Base-by-base conservation (phyloP, 2,113 vertebrate genomes). In the Caloenas nicobarica region DNA sequence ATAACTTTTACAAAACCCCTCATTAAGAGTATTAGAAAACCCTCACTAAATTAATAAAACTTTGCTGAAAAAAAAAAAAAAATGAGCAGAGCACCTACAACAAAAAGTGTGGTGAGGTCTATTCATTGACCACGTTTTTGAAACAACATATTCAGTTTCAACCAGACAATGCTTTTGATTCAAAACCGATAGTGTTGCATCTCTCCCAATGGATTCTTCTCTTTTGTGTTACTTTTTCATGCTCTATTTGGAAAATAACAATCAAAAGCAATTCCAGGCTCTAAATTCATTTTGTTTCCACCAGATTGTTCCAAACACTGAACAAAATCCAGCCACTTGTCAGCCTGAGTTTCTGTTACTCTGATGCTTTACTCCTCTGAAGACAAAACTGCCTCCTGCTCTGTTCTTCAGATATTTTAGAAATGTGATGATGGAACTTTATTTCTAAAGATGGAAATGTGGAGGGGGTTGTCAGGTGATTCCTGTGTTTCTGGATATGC, bases 201-300 rank as follows among this genome's bases (percentile, higher is more conserved):
- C n/a, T 86, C 51, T 70, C 76, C 56, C 36, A 73, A 26, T 7
- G 28, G 24, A 38, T 58, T 86, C 36, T 88, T 81, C 33, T 71
- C 57, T 77, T 81, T 42, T 66, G 68, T 71, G 16, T 25, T 92
- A 8, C 53, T 93, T 72, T 66, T 86, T 64, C 60, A 73, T 56
- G 80, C 64, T 93, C 33, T 58, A 51, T 1, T 96, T 95, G 46
- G 56, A 87, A 92, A 96, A 95, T 79, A 86, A 77, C 76, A 89
- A 70, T 81, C 28, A 74, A 83, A 84, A 85, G 11, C 54, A 89
- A n/a, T 91, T 81, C 60, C 51, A 71, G 56, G 72, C 51, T 89
- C 73, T 71, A 38, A 58, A 89, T 91, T 92, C 33, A 60, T 69
- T 89, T 92, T 92, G 48, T 84, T 95, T 87, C 81, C 57, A 71